Evolutionary conservation across 2,797 vertebrate species (phyloP).

Genomic region (Cichlasoma orientale): DNA sequence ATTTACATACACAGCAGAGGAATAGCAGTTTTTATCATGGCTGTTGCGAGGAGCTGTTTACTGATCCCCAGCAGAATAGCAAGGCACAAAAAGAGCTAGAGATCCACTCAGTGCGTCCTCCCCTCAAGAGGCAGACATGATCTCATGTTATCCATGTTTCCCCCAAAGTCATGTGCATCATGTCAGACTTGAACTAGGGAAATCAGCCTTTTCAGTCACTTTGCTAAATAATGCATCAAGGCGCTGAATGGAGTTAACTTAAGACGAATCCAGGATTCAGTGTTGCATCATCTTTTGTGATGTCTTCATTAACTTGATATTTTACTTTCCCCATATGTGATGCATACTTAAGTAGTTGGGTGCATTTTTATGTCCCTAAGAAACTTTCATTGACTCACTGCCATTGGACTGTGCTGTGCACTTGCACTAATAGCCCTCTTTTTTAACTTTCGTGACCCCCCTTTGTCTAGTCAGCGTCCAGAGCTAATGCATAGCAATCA

Average conservation of each 20-base stretch:
- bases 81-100: conserved; percentile 60
- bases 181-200: conserved; percentile 62
- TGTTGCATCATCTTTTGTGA: conserved; percentile 47
- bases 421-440: conserved; percentile 38
- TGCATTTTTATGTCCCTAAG: conserved; percentile 26
- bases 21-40: conserved; percentile 64
- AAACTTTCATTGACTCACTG: conserved; percentile 14
- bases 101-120: conserved; percentile 49
- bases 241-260: conserved; percentile 66
- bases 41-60: conserved; percentile 47
- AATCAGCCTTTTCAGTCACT: conserved; percentile 62
- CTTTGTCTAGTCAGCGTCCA: conserved; percentile 66
- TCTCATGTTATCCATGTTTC: conserved; percentile 79
- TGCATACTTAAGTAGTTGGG: conserved; percentile 36
- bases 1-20: conserved; percentile 73
- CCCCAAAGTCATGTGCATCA: conserved; percentile 67
- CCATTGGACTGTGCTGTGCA: conserved; percentile 21
- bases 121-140: conserved; percentile 74
- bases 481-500: conserved; percentile 51
- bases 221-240: conserved; percentile 79
- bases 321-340: conserved; percentile 37
- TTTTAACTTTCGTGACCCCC: conserved; percentile 62
- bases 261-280: conserved; percentile 58
- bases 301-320: conserved; percentile 35
- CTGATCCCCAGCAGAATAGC: conserved; percentile 69